Conservation (phyloP, 2,113 vertebrate genomes). For the Brienomyrus brachyistius region DNA sequence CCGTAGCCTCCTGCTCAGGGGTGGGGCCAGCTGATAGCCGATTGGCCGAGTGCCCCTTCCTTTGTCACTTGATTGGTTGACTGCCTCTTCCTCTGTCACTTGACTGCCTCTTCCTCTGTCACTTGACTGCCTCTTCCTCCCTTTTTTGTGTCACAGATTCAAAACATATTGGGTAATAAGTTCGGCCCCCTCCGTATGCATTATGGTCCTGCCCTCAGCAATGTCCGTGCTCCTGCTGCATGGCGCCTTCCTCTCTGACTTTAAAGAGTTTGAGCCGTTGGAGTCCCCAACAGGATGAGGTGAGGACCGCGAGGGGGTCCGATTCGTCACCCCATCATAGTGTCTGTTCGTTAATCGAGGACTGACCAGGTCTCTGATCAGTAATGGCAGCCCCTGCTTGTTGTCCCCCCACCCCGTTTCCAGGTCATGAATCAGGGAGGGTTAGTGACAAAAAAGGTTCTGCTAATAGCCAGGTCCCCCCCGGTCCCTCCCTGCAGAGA, state of each 20-base stretch:
- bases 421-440: constrained; percentile 22
- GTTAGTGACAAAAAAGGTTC: constrained; percentile 21
- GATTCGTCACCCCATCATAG: background rate
- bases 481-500: background rate
- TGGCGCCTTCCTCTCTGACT: background rate
- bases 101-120: background rate
- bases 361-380: background rate
- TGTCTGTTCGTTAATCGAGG: background rate
- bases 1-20: background rate
- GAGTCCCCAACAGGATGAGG: background rate
- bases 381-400: background rate
- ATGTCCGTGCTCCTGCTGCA: background rate
- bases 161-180: background rate
- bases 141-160: background rate
- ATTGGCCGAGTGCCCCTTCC: background rate
- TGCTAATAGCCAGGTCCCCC: constrained; percentile 17
- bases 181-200: background rate
- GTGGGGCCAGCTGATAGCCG: background rate
- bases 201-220: background rate
- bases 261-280: background rate
- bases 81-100: background rate
- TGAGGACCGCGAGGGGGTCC: background rate
- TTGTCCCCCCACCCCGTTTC: background rate
- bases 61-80: background rate
- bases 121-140: background rate